phyloP scores from a whole-genome alignment of 53 echinoderm and acorn worm species.

The Arbacia lixula region DNA sequence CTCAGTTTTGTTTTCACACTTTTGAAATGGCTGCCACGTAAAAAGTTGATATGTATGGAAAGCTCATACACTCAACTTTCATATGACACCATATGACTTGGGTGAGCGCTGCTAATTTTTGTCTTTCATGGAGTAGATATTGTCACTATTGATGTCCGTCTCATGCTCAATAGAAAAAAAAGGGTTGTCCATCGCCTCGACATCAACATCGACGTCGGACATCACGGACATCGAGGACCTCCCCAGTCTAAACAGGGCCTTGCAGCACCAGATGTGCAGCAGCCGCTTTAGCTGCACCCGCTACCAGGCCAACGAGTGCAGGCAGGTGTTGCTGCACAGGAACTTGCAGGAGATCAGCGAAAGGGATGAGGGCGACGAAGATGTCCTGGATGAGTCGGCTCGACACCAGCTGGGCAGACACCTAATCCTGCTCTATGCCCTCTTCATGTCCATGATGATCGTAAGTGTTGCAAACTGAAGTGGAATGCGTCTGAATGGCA shows the following conservation, averaged over 20 bases:
- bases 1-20: too few relatives aligned
- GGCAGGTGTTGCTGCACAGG: slow-evolving; percentile 8
- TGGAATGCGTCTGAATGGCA: too few relatives aligned
- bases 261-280: slow-evolving; percentile 44
- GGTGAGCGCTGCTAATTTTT: too few relatives aligned
- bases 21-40: too few relatives aligned
- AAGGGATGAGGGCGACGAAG: slow-evolving; percentile 38
- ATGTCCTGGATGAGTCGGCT: slow-evolving; percentile 12
- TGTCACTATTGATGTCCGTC: too few relatives aligned
- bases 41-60: too few relatives aligned
- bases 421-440: slow-evolving; percentile 65
- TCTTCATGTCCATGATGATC: slow-evolving; percentile 72
- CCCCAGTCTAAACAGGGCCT: slow-evolving; percentile 4
- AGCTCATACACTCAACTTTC: too few relatives aligned
- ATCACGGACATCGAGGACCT: slow-evolving; percentile 50
- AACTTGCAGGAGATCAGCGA: slow-evolving; percentile 7
- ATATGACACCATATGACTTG: too few relatives aligned
- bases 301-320: slow-evolving; percentile 6
- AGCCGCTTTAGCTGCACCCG: slow-evolving; percentile 20
- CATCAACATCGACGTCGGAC: neutral
- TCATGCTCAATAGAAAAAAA: too few relatives aligned
- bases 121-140: too few relatives aligned
- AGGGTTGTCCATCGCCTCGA: neutral
- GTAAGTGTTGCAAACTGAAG: slow-evolving; percentile 76
- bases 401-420: slow-evolving; percentile 84